Conservation (phyloP, 2,888 invertebrate species). For the Julus scandinavius region DNA sequence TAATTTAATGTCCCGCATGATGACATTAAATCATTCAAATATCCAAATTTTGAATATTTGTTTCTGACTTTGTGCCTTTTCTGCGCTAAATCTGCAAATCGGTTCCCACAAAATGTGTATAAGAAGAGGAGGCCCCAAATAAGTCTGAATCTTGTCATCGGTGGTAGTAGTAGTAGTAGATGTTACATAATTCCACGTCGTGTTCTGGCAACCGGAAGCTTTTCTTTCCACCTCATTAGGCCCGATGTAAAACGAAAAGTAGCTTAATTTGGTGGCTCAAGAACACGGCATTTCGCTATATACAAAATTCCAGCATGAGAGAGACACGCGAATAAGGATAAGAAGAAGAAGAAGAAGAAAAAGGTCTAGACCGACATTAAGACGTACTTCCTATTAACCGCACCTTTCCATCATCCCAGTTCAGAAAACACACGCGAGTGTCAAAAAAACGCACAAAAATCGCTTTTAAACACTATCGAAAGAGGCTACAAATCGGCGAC, state of each 20-base stretch:
- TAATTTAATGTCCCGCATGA: no score
- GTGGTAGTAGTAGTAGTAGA: no score
- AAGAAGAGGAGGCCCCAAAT: no score
- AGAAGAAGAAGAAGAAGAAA: not conserved
- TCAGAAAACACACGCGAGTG: not conserved
- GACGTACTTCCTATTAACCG: conserved; percentile 18
- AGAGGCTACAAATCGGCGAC: not conserved
- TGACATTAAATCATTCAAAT: no score
- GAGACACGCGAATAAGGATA: not conserved
- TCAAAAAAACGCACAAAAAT: not conserved
- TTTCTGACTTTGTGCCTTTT: no score
- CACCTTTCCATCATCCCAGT: conserved; percentile 25
- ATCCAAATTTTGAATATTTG: no score
- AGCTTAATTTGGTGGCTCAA: conserved; percentile 16
- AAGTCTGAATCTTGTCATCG: no score
- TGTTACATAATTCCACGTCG: no score
- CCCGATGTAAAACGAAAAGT: conserved; percentile 33
- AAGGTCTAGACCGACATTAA: not conserved
- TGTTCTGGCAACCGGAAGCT: not conserved
- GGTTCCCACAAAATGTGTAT: no score
- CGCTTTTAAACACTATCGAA: not conserved
- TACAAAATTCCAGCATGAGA: not conserved
- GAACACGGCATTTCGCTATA: not conserved
- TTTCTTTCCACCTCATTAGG: not conserved
- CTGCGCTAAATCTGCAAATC: no score